Evolutionary conservation across 2,888 invertebrate species (phyloP).

Genomic region (Drosophila parthenogenetica): DNA sequence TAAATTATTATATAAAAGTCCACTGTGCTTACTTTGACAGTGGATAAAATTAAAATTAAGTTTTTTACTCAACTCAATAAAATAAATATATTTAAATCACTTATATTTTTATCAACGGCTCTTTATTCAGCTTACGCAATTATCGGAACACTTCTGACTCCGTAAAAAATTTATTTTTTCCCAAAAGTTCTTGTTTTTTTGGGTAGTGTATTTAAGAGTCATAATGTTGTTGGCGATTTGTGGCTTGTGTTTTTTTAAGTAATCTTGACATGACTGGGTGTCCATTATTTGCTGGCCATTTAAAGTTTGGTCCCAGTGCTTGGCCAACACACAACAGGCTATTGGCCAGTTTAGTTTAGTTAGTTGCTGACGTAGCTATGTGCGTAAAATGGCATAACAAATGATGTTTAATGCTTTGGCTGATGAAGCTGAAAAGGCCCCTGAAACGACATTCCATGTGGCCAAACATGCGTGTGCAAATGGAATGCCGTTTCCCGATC

Average conservation of each 20-base stretch:
- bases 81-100: too few relatives aligned
- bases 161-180: too few relatives aligned
- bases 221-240: neutral
- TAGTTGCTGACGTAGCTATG: slow-evolving; percentile 54
- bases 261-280: slow-evolving; percentile 30
- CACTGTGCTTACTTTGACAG: too few relatives aligned
- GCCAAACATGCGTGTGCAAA: slow-evolving; percentile 70
- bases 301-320: slow-evolving; percentile 34
- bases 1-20: too few relatives aligned
- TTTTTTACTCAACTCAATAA: too few relatives aligned
- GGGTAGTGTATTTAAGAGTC: slow-evolving; percentile 13
- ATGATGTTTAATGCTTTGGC: slow-evolving; percentile 69
- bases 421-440: slow-evolving; percentile 77
- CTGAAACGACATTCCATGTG: slow-evolving; percentile 53
- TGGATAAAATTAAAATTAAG: too few relatives aligned
- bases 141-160: too few relatives aligned
- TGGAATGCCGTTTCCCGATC: slow-evolving; percentile 40
- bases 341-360: slow-evolving; percentile 39
- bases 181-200: too few relatives aligned
- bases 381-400: slow-evolving; percentile 65
- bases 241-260: slow-evolving; percentile 37
- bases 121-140: too few relatives aligned
- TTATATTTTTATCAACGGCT: too few relatives aligned
- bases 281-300: slow-evolving; percentile 64
- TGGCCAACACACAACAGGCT: slow-evolving; percentile 11